phyloP scores from a whole-genome alignment of 2,797 vertebrate genomes.

The Lates japonicus region DNA sequence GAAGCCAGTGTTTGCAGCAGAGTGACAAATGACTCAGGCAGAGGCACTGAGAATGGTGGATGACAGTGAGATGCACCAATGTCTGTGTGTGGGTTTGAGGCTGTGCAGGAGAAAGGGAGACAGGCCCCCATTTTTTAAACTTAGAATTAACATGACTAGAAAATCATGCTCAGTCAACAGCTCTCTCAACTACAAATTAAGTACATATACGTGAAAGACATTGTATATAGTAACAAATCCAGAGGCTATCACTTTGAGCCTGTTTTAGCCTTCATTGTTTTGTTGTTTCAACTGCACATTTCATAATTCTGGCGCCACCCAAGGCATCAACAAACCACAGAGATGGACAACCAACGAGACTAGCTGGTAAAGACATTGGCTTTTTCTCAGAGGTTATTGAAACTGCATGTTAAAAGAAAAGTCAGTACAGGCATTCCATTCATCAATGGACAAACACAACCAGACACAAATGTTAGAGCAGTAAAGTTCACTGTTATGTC shows the following conservation, averaged over 20 bases:
- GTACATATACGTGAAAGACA: background rate
- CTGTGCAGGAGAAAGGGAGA: background rate
- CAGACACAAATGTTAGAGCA: too few relatives aligned
- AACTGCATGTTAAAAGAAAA: too few relatives aligned
- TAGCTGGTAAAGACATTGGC: too few relatives aligned
- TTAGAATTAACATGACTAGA: background rate
- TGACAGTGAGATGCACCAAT: background rate
- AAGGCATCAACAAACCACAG: too few relatives aligned
- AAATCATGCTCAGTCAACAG: too few relatives aligned
- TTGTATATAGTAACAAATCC: background rate
- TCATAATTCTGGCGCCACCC: too few relatives aligned
- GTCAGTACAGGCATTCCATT: too few relatives aligned
- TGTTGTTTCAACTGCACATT: too few relatives aligned
- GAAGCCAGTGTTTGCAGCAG: conserved; percentile 32
- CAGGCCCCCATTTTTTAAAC: background rate
- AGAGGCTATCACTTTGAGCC: background rate
- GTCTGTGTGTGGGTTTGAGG: conserved; percentile 12
- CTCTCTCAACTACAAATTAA: background rate
- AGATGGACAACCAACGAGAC: too few relatives aligned
- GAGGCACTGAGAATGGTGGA: background rate
- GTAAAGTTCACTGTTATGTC: too few relatives aligned
- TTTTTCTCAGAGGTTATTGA: too few relatives aligned
- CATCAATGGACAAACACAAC: too few relatives aligned
- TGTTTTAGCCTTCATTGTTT: background rate
- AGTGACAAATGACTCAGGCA: conserved; percentile 21